phyloP scores from a whole-genome alignment of 1,140 invertebrate species.

The Mycetomoellerius zeteki region DNA sequence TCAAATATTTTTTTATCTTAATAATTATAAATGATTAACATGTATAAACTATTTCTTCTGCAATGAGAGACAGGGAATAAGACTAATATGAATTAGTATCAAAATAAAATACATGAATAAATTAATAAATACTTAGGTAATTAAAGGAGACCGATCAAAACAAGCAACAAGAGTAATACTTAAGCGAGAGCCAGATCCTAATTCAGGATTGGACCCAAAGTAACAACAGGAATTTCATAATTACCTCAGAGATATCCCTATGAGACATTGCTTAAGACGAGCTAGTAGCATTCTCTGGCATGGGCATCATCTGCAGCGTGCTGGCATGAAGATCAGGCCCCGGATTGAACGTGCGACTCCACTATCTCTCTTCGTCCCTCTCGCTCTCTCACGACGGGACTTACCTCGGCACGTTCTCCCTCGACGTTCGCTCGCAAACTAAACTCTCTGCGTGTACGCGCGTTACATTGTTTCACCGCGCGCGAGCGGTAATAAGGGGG shows the following conservation, averaged over 20 bases:
- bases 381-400: conserved; percentile 29
- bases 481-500: conserved; percentile 44
- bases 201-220: not conserved
- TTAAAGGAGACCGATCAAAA: conserved; percentile 7
- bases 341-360: conserved; percentile 66
- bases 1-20: conserved; percentile 13
- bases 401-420: conserved; percentile 61
- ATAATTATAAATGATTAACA: conserved; percentile 18
- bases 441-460: conserved; percentile 35
- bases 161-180: not conserved
- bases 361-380: conserved; percentile 44
- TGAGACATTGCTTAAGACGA: conserved; percentile 87
- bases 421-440: conserved; percentile 51
- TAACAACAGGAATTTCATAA: not conserved
- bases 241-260: conserved; percentile 88
- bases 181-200: not conserved
- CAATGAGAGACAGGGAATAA: not conserved
- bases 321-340: conserved; percentile 75
- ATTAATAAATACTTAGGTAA: not conserved
- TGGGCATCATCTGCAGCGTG: conserved; percentile 81
- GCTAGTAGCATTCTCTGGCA: conserved; percentile 83
- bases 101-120: conserved; percentile 13
- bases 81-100: not conserved
- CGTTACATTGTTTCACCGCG: conserved; percentile 39
- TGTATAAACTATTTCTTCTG: not conserved